phyloP scores from a whole-genome alignment of 2,797 vertebrate species.

The Periophthalmus magnuspinnatus region DNA sequence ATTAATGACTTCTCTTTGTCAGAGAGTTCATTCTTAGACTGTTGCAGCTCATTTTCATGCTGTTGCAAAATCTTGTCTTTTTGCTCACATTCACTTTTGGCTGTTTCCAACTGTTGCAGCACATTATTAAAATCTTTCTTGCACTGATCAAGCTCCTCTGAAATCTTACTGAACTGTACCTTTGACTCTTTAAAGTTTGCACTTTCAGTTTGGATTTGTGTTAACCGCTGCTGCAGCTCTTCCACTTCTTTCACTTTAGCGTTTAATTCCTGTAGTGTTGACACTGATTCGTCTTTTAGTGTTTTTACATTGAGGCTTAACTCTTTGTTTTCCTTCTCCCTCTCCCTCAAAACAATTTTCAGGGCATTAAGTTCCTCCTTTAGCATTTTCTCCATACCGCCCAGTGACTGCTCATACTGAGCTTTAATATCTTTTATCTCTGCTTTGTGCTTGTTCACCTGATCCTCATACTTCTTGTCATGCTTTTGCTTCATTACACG shows the following conservation, averaged over 20 bases:
- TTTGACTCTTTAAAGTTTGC: conserved; percentile 65
- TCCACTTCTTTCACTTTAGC: conserved; percentile 75
- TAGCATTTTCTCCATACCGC: conserved; percentile 79
- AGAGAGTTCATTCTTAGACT: conserved; percentile 67
- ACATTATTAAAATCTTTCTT: conserved; percentile 74
- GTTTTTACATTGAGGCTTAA: conserved; percentile 65
- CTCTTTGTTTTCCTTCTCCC: conserved; percentile 79
- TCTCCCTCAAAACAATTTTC: conserved; percentile 81
- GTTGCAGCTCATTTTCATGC: conserved; percentile 69
- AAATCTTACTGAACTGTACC: conserved; percentile 63
- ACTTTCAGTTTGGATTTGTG: conserved; percentile 75
- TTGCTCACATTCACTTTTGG: conserved; percentile 70
- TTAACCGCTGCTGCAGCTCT: conserved; percentile 74
- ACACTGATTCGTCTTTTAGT: conserved; percentile 74
- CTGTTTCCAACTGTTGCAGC: conserved; percentile 72
- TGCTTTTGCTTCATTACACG: conserved; percentile 70
- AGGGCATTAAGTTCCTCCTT: conserved; percentile 85
- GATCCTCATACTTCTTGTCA: conserved; percentile 78
- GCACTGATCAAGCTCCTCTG: conserved; percentile 71
- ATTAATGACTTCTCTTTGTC: conserved; percentile 79
- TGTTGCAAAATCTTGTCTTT: conserved; percentile 77
- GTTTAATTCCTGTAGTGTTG: conserved; percentile 65
- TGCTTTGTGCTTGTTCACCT: conserved; percentile 72
- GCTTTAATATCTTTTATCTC: conserved; percentile 77
- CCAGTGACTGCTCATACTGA: conserved; percentile 78